A percentile compares a stretch with the other conserved stretches of the same genome.
Evolutionary conservation across 2,888 invertebrate genomes (phyloP).

Genomic region (Ennomos fuscantarius): DNA sequence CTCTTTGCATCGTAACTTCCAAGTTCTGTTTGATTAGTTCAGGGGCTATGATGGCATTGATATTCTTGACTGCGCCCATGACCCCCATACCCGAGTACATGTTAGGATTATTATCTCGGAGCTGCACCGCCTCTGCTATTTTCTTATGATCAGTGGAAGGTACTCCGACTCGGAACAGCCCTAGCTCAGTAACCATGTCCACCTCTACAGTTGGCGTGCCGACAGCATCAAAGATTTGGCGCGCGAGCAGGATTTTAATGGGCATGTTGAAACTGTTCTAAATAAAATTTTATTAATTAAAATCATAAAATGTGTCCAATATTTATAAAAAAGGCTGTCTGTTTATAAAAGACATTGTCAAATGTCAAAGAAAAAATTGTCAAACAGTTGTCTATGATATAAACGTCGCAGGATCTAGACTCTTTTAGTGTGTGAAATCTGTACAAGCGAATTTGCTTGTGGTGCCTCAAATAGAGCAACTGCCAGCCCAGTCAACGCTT

Average conservation of each 20-base stretch:
- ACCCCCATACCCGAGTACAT: slow-evolving; percentile 98
- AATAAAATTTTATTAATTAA: not conserved
- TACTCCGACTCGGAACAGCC: slow-evolving; percentile 96
- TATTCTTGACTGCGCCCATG: slow-evolving; percentile 93
- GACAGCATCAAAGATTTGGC: slow-evolving; percentile 98
- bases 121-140: slow-evolving; percentile 96
- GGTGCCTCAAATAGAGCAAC: too few relatives aligned
- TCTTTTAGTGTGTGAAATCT: too few relatives aligned
- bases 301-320: too few relatives aligned
- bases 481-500: too few relatives aligned
- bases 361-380: too few relatives aligned
- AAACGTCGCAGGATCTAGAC: too few relatives aligned
- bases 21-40: slow-evolving; percentile 91
- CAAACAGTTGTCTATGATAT: too few relatives aligned
- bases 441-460: too few relatives aligned
- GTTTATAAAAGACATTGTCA: too few relatives aligned
- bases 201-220: slow-evolving; percentile 99
- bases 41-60: slow-evolving; percentile 93
- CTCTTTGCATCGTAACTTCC: slow-evolving; percentile 95
- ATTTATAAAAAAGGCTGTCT: too few relatives aligned
- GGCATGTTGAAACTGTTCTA: slow-evolving; percentile 87
- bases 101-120: slow-evolving; percentile 94
- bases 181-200: slow-evolving; percentile 91
- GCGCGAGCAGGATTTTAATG: slow-evolving; percentile 95
- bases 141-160: slow-evolving; percentile 98